Evolutionary conservation across 1,140 invertebrate genomes (phyloP).

Genomic region (Philopotamus ludificatus): DNA sequence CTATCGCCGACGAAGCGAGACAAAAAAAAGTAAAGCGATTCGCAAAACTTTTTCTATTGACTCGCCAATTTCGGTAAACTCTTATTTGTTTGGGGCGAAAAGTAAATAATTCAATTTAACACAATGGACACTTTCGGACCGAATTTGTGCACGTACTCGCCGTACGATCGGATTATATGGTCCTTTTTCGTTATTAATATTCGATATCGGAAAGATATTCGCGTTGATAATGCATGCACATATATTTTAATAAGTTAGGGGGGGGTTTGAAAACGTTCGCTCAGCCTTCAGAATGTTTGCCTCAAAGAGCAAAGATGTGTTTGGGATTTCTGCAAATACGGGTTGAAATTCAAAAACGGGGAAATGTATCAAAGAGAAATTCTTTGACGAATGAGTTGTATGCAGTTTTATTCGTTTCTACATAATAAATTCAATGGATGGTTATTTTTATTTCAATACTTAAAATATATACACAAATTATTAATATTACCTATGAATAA

Average conservation of each 20-base stretch:
- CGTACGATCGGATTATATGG: background rate
- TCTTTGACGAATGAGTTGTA: too few species aligned
- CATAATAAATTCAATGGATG: too few species aligned
- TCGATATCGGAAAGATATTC: background rate
- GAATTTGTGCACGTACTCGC: background rate
- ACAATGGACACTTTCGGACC: constrained; percentile 7
- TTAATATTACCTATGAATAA: too few species aligned
- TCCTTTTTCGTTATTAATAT: too few species aligned
- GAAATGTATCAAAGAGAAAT: too few species aligned
- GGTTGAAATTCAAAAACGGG: too few species aligned
- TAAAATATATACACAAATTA: too few species aligned
- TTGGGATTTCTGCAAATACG: background rate
- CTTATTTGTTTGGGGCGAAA: constrained; percentile 8
- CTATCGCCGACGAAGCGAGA: background rate
- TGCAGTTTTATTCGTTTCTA: too few species aligned
- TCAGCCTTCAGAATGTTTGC: background rate
- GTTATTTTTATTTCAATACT: too few species aligned
- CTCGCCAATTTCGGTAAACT: constrained; percentile 11
- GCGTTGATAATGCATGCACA: background rate
- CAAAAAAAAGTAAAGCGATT: background rate
- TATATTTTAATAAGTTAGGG: background rate
- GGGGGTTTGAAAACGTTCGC: background rate
- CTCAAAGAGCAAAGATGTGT: background rate
- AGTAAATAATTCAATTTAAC: constrained; percentile 10
- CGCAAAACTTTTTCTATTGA: constrained; percentile 6